These are phyloP conservation scores for Meandrina meandrites DNA, from an alignment of 92 coral and sea anemone genomes.

Conservation along the genomic window DNA sequence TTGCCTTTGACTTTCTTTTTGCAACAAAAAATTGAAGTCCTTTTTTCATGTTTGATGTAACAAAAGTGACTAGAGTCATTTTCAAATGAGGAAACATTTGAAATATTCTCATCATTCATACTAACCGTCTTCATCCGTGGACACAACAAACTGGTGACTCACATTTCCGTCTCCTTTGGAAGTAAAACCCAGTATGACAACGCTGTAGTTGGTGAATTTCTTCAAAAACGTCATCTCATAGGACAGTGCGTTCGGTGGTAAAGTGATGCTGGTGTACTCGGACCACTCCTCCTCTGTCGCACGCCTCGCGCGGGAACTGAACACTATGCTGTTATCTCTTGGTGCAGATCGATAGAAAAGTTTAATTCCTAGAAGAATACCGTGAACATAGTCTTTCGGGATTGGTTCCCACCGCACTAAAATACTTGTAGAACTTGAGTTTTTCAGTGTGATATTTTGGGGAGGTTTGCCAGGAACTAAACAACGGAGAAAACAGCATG, in stretches of 20 bases:
- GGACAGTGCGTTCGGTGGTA: constrained; percentile 37
- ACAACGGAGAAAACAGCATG: neutral
- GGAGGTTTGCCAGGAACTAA: constrained; percentile 58
- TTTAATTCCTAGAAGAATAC: constrained; percentile 38
- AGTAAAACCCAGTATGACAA: constrained; percentile 66
- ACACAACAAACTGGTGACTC: constrained; percentile 49
- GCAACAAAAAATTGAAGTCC: too few relatives aligned
- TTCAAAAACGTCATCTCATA: constrained; percentile 50
- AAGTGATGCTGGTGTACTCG: constrained; percentile 30
- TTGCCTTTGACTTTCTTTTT: too few relatives aligned
- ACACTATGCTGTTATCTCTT: constrained; percentile 46
- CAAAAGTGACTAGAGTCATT: too few relatives aligned
- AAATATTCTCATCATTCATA: neutral
- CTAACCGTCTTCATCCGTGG: constrained; percentile 79
- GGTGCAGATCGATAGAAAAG: constrained; percentile 16
- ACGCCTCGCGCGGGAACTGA: constrained; percentile 38
- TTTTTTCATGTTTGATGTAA: too few relatives aligned
- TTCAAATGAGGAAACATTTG: neutral
- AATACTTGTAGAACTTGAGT: constrained; percentile 45
- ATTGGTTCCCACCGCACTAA: constrained; percentile 50
- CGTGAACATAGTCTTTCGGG: constrained; percentile 45
- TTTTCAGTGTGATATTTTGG: constrained; percentile 23
- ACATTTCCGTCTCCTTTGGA: constrained; percentile 65
- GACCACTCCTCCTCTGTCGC: constrained; percentile 25
- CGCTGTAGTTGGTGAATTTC: constrained; percentile 75